A percentile compares a stretch with the other conserved stretches of the same genome.
phyloP scores from a whole-genome alignment of 2,888 invertebrate species.

The Scaptomyza polygonia region DNA sequence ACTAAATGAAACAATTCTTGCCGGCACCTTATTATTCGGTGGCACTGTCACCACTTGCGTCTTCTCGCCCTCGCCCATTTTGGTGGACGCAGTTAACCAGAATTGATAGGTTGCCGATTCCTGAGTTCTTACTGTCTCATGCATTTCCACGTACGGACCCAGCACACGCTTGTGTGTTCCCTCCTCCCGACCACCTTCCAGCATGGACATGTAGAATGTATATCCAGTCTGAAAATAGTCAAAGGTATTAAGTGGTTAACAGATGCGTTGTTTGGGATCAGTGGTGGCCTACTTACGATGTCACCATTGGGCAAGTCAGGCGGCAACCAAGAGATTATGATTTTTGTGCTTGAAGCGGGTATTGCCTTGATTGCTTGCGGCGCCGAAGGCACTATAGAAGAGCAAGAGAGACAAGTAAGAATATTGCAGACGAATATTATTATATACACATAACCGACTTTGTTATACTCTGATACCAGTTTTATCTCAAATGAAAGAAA shows the following conservation, averaged over 20 bases:
- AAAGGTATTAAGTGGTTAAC: conserved; percentile 10
- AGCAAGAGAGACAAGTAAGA: background rate
- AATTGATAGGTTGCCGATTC: conserved; percentile 90
- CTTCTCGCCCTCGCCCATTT: conserved; percentile 93
- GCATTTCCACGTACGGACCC: conserved; percentile 88
- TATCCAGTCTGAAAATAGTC: conserved; percentile 86
- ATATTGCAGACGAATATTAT: no score
- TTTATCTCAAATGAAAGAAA: background rate
- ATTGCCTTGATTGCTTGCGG: conserved; percentile 96
- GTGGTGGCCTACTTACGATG: conserved; percentile 85
- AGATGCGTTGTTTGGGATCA: background rate
- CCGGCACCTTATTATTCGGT: conserved; percentile 92
- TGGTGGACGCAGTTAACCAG: conserved; percentile 91
- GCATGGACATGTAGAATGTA: conserved; percentile 92
- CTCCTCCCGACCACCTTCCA: conserved; percentile 91
- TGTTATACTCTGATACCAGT: background rate
- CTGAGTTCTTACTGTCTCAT: conserved; percentile 89
- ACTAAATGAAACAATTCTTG: conserved; percentile 95
- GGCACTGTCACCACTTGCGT: conserved; percentile 91
- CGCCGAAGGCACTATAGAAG: conserved; percentile 91
- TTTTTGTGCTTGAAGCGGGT: conserved; percentile 92
- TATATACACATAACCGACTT: background rate
- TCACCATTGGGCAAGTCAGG: conserved; percentile 93
- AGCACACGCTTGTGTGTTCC: conserved; percentile 91
- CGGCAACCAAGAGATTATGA: conserved; percentile 95